Base-by-base conservation (phyloP, 2,113 vertebrate genomes). In the Takifugu bimaculatus region DNA sequence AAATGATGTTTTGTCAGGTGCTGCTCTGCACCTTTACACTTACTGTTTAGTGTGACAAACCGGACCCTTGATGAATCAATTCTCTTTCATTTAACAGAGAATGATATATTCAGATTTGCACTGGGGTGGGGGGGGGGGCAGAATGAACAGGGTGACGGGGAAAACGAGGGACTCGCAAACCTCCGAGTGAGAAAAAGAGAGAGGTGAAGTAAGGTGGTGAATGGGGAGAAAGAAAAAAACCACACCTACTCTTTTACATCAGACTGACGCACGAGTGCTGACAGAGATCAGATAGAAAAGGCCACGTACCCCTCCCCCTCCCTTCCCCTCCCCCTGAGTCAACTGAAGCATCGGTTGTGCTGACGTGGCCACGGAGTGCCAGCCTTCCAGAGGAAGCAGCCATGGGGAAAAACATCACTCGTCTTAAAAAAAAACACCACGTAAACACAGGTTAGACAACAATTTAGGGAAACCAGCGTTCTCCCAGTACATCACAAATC, bases 281-380 rank as follows among this genome's bases (percentile, higher is more conserved):
- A 85, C 81, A 85, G 70, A 82, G 79, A 89, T 89, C 86, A 87
- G 88, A 89, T 82, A 85, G 71, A 87, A 88, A 84, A 81, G 83
- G 84, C 82, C 83, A 84, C 83, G 77, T 74, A 13, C 25, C 25
- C 50, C 6, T 39, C 51, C 60, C 47, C 53, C 54, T 4, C 49
- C 66, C 69, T 42, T 29, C 49, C 50, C 63, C 57, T 53, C 65
- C 61, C 58, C 81, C 63, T 55, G 76, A 78, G 72, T 83, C 81
- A 75, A 80, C 77, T 43, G 32, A 62, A 81, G 77, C 79, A 72
- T 50, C 70, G 78, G 76, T 78, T 84, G 75, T 77, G 84, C 88
- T 86, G 88, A 91, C 87, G 88, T 89, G 87, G 88, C 86, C 45
- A 26, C 79, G 62, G 59, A 82, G 77, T 80, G 80, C 82, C 80